phyloP scores from a whole-genome alignment of 2,888 invertebrate species.

The Sesamia inferens region DNA sequence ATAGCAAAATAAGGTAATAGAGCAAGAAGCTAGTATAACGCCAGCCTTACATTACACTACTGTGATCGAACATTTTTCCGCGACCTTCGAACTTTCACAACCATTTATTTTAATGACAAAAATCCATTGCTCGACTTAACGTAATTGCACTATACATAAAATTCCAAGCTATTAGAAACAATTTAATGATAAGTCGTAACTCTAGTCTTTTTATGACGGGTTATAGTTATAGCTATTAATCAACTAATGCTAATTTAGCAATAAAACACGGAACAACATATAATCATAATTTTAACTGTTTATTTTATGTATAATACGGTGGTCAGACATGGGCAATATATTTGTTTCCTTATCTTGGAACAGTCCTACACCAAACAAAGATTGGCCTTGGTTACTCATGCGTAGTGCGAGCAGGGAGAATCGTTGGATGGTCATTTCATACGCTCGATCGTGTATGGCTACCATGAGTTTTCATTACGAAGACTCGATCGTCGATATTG shows the following conservation, averaged over 20 bases:
- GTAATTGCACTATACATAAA: conserved; percentile 66
- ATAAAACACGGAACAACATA: neutral
- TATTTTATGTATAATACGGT: neutral
- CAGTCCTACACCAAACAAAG: neutral
- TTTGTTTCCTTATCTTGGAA: neutral
- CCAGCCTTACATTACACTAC: conserved; percentile 39
- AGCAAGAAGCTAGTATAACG: neutral
- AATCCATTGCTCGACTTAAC: conserved; percentile 55
- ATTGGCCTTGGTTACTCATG: neutral
- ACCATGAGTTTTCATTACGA: no score
- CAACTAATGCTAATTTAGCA: neutral
- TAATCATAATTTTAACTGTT: neutral
- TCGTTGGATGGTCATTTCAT: neutral
- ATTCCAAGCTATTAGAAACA: conserved; percentile 65
- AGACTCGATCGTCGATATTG: no score
- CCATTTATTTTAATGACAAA: conserved; percentile 69
- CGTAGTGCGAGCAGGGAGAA: neutral
- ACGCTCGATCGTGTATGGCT: no score
- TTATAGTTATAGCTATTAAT: conserved; percentile 4
- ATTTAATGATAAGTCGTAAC: conserved; percentile 63
- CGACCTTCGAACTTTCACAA: conserved; percentile 69
- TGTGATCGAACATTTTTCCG: conserved; percentile 47
- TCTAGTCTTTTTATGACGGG: conserved; percentile 24
- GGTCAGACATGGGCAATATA: neutral
- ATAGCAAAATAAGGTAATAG: neutral